Percentiles rank a stretch among this genome's conserved stretches.
phyloP scores from a whole-genome alignment of 1,140 invertebrate species.

The Bactericera cockerelli region DNA sequence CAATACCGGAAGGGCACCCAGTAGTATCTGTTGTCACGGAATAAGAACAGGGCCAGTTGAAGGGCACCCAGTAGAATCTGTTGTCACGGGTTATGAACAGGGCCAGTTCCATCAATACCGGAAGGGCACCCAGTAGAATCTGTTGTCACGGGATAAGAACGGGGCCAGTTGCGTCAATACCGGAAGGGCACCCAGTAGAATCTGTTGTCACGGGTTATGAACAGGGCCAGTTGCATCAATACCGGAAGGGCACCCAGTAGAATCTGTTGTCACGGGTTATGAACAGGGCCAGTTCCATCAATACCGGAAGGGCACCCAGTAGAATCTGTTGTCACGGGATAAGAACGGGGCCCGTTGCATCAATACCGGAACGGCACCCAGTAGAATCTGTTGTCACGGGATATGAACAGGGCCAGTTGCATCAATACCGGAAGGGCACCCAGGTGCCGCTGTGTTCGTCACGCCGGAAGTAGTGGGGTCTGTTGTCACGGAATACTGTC shows the following conservation, averaged over 20 bases:
- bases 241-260: not conserved
- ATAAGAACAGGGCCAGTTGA: too few species aligned
- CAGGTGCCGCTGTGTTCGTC: slow-evolving; percentile 71
- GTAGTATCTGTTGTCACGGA: too few species aligned
- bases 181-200: slow-evolving; percentile 56
- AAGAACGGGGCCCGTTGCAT: slow-evolving; percentile 17
- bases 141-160: slow-evolving; percentile 33
- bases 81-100: too few species aligned
- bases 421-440: slow-evolving; percentile 52
- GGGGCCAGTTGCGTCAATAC: slow-evolving; percentile 32
- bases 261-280: slow-evolving; percentile 59
- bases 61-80: too few species aligned
- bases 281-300: slow-evolving; percentile 62
- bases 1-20: too few species aligned
- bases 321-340: slow-evolving; percentile 52
- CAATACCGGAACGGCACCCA: slow-evolving; percentile 58
- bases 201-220: slow-evolving; percentile 67
- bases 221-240: slow-evolving; percentile 53
- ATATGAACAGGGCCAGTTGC: too few species aligned
- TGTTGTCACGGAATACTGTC: slow-evolving; percentile 82
- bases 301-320: slow-evolving; percentile 59
- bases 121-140: slow-evolving; percentile 55
- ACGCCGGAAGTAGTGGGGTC: slow-evolving; percentile 75
- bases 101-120: too few species aligned
- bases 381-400: slow-evolving; percentile 77